These are phyloP conservation scores for Dugesia japonica DNA, from an alignment of 2,888 invertebrate genomes.

Conservation along the genomic window DNA sequence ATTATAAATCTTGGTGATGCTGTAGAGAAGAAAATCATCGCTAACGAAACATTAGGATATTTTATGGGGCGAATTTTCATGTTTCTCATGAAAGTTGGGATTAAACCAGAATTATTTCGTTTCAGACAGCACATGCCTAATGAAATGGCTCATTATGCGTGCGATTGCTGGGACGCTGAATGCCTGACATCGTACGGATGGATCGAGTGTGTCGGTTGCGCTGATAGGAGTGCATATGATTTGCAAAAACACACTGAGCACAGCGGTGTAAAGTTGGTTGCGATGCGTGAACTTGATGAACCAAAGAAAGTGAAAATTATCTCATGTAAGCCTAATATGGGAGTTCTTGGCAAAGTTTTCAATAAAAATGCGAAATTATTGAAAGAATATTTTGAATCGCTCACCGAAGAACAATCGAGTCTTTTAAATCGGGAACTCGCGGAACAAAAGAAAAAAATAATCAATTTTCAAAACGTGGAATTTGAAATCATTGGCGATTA, in stretches of 20 bases:
- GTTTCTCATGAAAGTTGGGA: slow-evolving; percentile 70
- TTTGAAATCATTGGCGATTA: neutral
- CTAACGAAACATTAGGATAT: slow-evolving; percentile 89
- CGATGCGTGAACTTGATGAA: slow-evolving; percentile 57
- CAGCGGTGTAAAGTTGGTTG: slow-evolving; percentile 73
- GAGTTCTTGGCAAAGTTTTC: neutral
- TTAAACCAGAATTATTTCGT: slow-evolving; percentile 66
- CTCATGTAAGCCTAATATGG: neutral
- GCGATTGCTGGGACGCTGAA: slow-evolving; percentile 99
- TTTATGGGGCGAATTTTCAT: slow-evolving; percentile 84
- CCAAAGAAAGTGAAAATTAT: neutral
- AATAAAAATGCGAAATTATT: neutral
- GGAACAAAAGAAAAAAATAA: neutral
- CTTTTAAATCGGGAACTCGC: neutral
- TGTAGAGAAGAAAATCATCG: slow-evolving; percentile 64
- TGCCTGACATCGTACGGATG: slow-evolving; percentile 75
- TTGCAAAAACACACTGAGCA: slow-evolving; percentile 79
- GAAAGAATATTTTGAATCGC: neutral
- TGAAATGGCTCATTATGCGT: slow-evolving; percentile 99
- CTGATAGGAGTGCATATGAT: slow-evolving; percentile 92
- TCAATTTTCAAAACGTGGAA: neutral
- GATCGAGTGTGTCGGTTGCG: slow-evolving; percentile 93
- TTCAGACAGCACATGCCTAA: slow-evolving; percentile 97
- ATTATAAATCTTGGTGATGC: slow-evolving; percentile 68
- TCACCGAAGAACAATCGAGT: neutral